phyloP scores from a whole-genome alignment of 2,888 invertebrate genomes.

The Hololepta plana region DNA sequence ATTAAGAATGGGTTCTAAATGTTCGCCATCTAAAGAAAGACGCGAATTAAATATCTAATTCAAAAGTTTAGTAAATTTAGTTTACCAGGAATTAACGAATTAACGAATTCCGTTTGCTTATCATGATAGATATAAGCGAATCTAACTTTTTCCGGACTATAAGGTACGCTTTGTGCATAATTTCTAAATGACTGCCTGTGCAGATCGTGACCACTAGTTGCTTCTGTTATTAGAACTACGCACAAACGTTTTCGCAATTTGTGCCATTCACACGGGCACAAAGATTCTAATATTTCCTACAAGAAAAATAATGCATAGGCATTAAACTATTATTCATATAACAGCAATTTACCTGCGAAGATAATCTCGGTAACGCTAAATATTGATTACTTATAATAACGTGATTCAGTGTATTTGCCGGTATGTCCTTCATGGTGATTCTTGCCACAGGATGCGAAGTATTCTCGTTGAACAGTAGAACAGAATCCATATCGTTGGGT shows the following conservation, averaged over 20 bases:
- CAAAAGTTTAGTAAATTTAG: too few species aligned
- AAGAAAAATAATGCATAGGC: not conserved
- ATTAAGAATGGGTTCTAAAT: slow-evolving; percentile 49
- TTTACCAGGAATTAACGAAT: slow-evolving; percentile 41
- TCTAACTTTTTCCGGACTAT: slow-evolving; percentile 48
- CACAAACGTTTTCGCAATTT: slow-evolving; percentile 55
- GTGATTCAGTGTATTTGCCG: slow-evolving; percentile 71
- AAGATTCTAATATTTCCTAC: slow-evolving; percentile 52
- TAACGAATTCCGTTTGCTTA: slow-evolving; percentile 65
- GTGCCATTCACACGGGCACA: slow-evolving; percentile 82
- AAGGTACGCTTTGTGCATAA: slow-evolving; percentile 50
- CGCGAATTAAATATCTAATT: too few species aligned
- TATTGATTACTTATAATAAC: slow-evolving; percentile 79
- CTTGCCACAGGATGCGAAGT: slow-evolving; percentile 63
- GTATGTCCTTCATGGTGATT: slow-evolving; percentile 78
- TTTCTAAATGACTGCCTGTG: slow-evolving; percentile 51
- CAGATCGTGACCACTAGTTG: slow-evolving; percentile 35
- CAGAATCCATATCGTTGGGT: slow-evolving; percentile 52
- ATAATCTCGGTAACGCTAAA: slow-evolving; percentile 71
- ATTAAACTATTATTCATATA: slow-evolving; percentile 9
- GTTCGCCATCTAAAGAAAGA: slow-evolving; percentile 32
- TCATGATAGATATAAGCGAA: slow-evolving; percentile 83
- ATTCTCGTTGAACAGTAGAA: slow-evolving; percentile 83
- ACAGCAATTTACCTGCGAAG: slow-evolving; percentile 53
- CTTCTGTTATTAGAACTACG: slow-evolving; percentile 61